phyloP scores from a whole-genome alignment of 2,888 invertebrate species.

The Theodoxus fluviatilis region DNA sequence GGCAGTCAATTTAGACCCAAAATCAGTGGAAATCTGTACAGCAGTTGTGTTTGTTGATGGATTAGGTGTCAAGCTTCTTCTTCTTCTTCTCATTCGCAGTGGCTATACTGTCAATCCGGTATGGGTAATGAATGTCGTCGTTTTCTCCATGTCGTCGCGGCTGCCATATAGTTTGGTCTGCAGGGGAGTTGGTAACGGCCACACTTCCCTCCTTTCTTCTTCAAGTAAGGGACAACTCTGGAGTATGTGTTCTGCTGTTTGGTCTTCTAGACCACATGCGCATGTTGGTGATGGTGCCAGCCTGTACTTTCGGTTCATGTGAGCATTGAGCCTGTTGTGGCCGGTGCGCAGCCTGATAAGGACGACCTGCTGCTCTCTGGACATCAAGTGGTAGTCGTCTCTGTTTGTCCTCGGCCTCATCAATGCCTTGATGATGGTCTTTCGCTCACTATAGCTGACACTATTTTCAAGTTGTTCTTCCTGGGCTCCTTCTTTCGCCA shows the following conservation, averaged over 20 bases:
- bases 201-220: neutral
- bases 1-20: neutral
- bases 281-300: neutral
- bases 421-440: neutral
- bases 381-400: slow-evolving; percentile 14
- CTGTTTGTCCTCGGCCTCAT: neutral
- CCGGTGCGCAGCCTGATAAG: neutral
- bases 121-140: neutral
- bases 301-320: neutral
- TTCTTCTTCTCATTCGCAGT: neutral
- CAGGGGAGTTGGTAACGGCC: neutral
- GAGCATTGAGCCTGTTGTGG: slow-evolving; percentile 18
- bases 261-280: neutral
- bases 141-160: neutral
- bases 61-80: neutral
- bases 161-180: neutral
- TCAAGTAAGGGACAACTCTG: neutral
- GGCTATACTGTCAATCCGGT: neutral
- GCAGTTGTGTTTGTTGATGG: no score
- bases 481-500: neutral
- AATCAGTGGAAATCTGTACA: no score
- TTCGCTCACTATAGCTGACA: neutral
- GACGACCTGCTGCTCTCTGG: neutral
- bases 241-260: neutral
- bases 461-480: neutral